These are phyloP conservation scores for Holothuria glaberrima DNA, from an alignment of 35 echinoderm and acorn worm species.

Conservation along the genomic window DNA sequence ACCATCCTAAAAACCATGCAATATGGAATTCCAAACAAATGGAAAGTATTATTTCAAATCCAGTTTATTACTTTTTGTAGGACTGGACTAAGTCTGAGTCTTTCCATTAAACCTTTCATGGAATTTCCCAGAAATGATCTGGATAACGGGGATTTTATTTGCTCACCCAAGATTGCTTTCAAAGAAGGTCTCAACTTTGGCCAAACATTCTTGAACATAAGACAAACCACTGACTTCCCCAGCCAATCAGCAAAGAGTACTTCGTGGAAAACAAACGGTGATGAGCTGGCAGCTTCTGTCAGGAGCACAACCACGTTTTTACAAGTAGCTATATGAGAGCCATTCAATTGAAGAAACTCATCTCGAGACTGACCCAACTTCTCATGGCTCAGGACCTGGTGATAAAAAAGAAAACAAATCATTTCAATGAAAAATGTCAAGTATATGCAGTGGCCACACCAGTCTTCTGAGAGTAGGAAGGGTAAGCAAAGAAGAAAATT, in stretches of 20 bases:
- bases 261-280: conserved; percentile 97
- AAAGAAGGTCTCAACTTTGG: conserved; percentile 79
- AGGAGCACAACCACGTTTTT: conserved; percentile 86
- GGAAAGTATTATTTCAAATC: no score
- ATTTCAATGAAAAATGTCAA: no score
- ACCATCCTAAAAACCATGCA: no score
- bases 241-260: conserved; percentile 98
- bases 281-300: conserved; percentile 76
- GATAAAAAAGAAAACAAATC: background rate
- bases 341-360: conserved; percentile 95
- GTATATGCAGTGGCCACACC: no score
- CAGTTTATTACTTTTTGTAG: no score
- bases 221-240: conserved; percentile 85
- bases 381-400: conserved; percentile 83
- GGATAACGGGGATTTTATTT: no score
- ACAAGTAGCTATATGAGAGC: conserved; percentile 76
- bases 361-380: conserved; percentile 93
- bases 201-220: conserved; percentile 98
- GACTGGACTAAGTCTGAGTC: no score
- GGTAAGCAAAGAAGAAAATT: no score
- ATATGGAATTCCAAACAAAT: no score
- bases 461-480: no score
- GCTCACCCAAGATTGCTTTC: conserved; percentile 90
- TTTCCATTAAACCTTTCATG: no score
- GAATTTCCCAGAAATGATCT: no score